Base-by-base conservation (phyloP, 2,888 invertebrate species). In the Halocaridina rubra region DNA sequence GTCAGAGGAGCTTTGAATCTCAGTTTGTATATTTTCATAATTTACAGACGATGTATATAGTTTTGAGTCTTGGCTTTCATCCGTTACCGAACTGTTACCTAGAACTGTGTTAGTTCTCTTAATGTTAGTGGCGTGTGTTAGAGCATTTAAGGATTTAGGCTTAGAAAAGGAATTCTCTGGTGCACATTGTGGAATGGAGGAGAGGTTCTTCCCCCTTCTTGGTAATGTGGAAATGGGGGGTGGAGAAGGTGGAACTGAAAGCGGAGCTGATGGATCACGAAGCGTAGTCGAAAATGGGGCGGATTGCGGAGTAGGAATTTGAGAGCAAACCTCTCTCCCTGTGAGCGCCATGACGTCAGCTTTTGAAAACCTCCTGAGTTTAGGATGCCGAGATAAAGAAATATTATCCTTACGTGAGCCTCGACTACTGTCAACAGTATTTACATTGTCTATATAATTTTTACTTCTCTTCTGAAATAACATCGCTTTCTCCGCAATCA, bases 401-500 rank as follows among this genome's bases (percentile, higher is more conserved):
- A n/a, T n/a, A 53, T 53, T 53, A 2, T 53, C 53, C 3, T 53
- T 53, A 10, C 4, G 3, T 53, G 16, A 2, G 19, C 2, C 16
- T 10, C 16, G 0, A 10, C 53, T 53, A 5, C n/a, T n/a, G 8
- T 53, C 53, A 2, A n/a, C 53, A 5, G 16, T 5, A 4, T 53
- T 19, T 53, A 53, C 53, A 5, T 16, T n/a, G 8, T 53, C 53
- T 5, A n/a, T 19, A 5, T 4, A 2, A 4, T 53, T 19, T 53
- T n/a, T 19, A 7, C 3, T 19, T 13, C 61, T 53, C 5, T 19
- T 32, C 32, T 76, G 76, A 13, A 78, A 24, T 24, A 64, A n/a
- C 16, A n/a, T 78, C 2, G 78, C 78, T 30, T 39, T 78, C 39
- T 64, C 39, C 13, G 69, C 78, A 24, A 78, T 67, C 19, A 67